Evolutionary conservation across 2,113 vertebrate genomes (phyloP), one percentile per base, ranked within the genome.

Genomic region (Willisornis vidua): DNA sequence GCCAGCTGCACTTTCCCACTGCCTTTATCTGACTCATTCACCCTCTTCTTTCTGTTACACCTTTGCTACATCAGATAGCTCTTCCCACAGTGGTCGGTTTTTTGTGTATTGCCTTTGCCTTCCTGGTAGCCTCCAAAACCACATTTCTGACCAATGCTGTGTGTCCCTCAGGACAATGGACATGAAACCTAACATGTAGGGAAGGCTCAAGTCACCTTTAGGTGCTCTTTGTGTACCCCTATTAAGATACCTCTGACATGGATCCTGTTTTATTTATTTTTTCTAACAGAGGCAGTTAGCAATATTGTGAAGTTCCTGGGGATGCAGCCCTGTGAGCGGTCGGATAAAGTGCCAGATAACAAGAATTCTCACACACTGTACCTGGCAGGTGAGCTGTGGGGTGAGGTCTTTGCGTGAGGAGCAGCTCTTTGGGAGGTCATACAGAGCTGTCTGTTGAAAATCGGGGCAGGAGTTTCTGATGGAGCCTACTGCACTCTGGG

Each of bases 271-370:
- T 43, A 14, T 62, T 91, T 92, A 12, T 95, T 62, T 76, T 65
- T 91, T 41, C 61, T 43, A 58, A 78, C 96, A 98, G 98, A 98
- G 97, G 98, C 98, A 6, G 98, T 98, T 48, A 97, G 97, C 81
- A 98, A 98, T 37, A 98, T 98, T 1, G 97, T 98, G 82, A 98
- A 98, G 87, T 98, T 98, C 94, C 92, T 98, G 87, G 98, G 98
- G 57, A 98, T 98, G 98, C 98, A 98, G 74, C 98, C 98, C 37
- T 98, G 98, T n/a, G 98, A 98, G 90, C 94, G 98, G 7, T 98
- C 98, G 1, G 98, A 98, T 92, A 98, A 98, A 93, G 98, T 98
- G 33, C 98, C 98, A 1, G 98, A 98, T 28, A 98, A 98, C 96
- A 98, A 98, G 95, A 98, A 98, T 39, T 98, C 98, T 2, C 98